A percentile compares a stretch with the other conserved stretches of the same genome.
These are phyloP conservation scores for Stercorarius parasiticus DNA, from an alignment of 2,113 vertebrate genomes.

Conservation along the genomic window DNA sequence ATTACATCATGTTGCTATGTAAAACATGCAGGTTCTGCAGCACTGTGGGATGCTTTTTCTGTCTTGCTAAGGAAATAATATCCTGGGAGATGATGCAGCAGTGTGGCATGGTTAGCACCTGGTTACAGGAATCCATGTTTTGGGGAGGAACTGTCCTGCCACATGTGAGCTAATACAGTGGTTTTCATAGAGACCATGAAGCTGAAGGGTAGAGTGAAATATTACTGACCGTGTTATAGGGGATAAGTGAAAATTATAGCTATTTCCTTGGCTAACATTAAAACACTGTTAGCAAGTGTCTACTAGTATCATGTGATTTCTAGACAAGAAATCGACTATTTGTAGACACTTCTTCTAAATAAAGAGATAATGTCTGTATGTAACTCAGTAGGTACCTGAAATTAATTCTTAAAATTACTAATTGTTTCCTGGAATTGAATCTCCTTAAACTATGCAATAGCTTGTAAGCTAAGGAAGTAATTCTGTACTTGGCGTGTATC, in stretches of 20 bases:
- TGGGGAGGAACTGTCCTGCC: background rate
- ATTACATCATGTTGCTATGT: background rate
- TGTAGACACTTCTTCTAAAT: background rate
- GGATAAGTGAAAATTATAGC: background rate
- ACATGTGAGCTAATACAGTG: background rate
- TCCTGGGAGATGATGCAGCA: background rate
- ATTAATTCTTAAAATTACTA: background rate
- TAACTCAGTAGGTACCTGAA: background rate
- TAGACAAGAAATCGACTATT: background rate
- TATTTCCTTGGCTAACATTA: background rate
- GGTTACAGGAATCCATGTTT: background rate
- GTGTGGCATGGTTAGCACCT: background rate
- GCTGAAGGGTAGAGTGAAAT: background rate
- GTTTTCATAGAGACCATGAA: background rate
- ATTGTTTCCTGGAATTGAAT: background rate
- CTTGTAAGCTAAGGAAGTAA: background rate
- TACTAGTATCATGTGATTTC: background rate
- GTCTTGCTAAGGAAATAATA: background rate
- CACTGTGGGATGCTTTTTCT: background rate
- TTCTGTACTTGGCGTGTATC: background rate
- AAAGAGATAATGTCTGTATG: background rate
- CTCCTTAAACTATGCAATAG: background rate
- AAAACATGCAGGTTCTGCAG: constrained; percentile 16
- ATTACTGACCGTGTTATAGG: background rate
- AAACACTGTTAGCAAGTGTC: background rate